Evolutionary conservation across 2,113 vertebrate genomes (phyloP).

Genomic region (Seriola dumerili): DNA sequence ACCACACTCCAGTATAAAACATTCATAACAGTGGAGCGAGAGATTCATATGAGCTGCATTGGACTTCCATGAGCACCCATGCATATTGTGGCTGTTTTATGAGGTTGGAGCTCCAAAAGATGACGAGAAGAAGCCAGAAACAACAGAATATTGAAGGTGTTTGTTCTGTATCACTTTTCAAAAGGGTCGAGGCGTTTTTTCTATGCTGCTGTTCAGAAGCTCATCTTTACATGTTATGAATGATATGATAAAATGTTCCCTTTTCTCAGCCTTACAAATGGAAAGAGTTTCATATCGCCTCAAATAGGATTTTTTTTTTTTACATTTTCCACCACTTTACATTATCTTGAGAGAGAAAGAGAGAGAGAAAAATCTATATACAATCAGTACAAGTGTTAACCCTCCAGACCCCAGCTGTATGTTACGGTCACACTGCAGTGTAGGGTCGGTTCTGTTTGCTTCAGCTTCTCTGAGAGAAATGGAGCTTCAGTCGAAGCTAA

Average conservation of each 20-base stretch:
- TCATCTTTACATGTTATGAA: conserved; percentile 12
- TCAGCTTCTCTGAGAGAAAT: neutral
- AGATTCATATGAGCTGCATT: neutral
- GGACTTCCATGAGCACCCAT: neutral
- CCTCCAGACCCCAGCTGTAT: conserved; percentile 61
- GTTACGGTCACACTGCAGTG: neutral
- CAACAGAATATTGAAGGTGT: neutral
- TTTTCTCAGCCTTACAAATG: conserved; percentile 69
- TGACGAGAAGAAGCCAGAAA: neutral
- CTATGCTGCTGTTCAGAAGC: neutral
- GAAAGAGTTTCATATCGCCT: conserved; percentile 85
- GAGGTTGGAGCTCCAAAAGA: neutral
- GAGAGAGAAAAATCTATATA: conserved; percentile 72
- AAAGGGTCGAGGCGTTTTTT: neutral
- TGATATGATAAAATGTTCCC: conserved; percentile 41
- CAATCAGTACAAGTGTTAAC: conserved; percentile 77
- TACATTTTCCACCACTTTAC: conserved; percentile 62
- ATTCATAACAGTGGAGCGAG: conserved; percentile 13
- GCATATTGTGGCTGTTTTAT: neutral
- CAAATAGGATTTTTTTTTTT: conserved; percentile 44
- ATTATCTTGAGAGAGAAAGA: conserved; percentile 61
- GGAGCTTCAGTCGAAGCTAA: conserved; percentile 26
- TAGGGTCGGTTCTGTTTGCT: neutral
- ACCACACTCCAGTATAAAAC: conserved; percentile 7
- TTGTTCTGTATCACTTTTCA: conserved; percentile 1